Evolutionary conservation across 2,797 vertebrate species (phyloP), one percentile per base, ranked within the genome.

Genomic region (Brachyalestes nurse): DNA sequence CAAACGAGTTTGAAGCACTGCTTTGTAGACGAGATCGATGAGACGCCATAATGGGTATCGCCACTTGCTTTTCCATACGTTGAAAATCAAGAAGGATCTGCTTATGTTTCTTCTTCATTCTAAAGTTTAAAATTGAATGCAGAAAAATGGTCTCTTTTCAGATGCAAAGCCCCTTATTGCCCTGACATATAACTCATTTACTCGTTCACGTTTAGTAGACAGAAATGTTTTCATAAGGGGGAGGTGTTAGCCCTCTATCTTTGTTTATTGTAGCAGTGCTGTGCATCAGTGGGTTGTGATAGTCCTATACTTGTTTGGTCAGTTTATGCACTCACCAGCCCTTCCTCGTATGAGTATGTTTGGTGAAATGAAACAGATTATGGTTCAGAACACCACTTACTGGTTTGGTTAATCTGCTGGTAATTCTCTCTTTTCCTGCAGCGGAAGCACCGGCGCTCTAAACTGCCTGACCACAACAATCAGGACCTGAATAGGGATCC

Each of bases 381-480:
- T 64, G 16, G 7, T 9, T 64, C 6, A 6, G 14, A 51, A 51
- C 13, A 1, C 51, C 14, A n/a, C 34, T 67, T 34, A 71, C 45
- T 49, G 5, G 4, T 16, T 71, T 78, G 19, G 17, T 71, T 71
- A 2, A 65, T 14, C 14, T 58, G n/a, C 51, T 60, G 19, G 6
- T 49, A n/a, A 19, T 51, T 57, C 42, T 71, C 69, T 64, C 77
- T 75, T 1, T 60, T 2, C 42, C 87, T 76, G 72, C 91, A 98
- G 96, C 95, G 94, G 73, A 96, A 94, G 77, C 95, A 96, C 75
- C 93, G 95, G 40, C 96, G 96, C 47, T 95, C 95, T 2, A 95
- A 95, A 70, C 93, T 96, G 34, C 96, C 97, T 0, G 97, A 98
- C 89, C 96, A 96, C 83, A 96, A 95, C 87, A 93, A 87, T 84